Evolutionary conservation across 2,113 vertebrate genomes (phyloP).

Genomic region (Nycticebus coucang): DNA sequence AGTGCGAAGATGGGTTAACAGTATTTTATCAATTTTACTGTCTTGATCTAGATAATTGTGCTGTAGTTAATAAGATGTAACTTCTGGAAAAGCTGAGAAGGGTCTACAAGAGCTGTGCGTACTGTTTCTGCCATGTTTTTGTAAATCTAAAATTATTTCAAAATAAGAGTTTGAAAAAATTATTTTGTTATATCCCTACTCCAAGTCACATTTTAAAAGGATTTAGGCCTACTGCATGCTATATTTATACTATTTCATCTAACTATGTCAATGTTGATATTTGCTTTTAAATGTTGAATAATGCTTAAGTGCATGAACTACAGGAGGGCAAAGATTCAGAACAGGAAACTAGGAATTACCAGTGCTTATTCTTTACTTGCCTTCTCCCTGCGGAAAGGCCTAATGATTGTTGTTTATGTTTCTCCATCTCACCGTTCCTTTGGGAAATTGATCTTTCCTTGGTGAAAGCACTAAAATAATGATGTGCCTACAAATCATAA

Average conservation of each 20-base stretch:
- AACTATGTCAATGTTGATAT: not conserved
- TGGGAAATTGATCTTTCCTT: not conserved
- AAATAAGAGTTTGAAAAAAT: not conserved
- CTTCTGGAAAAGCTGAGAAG: not conserved
- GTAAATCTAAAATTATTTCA: not conserved
- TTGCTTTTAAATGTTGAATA: conserved; percentile 3
- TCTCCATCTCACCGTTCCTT: not conserved
- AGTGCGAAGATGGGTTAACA: not conserved
- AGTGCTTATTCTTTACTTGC: not conserved
- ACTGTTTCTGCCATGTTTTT: not conserved
- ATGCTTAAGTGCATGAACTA: not conserved
- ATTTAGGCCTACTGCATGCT: not conserved
- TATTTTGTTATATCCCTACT: not conserved
- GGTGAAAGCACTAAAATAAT: not conserved
- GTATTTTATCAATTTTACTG: not conserved
- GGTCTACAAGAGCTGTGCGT: not conserved
- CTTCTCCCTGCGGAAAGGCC: not conserved
- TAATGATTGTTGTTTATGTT: not conserved
- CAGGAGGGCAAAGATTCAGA: not conserved
- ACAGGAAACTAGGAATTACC: not conserved
- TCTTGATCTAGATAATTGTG: not conserved
- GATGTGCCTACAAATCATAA: not conserved
- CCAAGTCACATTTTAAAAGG: not conserved
- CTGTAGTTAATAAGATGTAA: not conserved
- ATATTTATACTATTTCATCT: conserved; percentile 1